Base-by-base conservation (phyloP, 1,140 invertebrate genomes). In the Pseudomyrmex dendroicus region DNA sequence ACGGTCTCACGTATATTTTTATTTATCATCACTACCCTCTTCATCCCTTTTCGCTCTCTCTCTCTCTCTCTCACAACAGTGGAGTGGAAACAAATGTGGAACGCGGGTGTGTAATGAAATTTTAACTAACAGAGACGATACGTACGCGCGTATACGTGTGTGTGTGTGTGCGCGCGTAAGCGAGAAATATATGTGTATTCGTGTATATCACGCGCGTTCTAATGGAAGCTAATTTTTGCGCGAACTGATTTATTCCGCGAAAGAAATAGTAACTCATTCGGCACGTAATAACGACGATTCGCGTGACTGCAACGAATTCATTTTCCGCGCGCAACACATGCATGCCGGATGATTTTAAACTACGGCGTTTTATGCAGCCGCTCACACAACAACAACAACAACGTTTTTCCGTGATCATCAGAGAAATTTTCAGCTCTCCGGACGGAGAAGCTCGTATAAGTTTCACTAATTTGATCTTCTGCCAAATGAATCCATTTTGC, bases 301-400 rank as follows among this genome's bases (percentile, higher is more conserved):
- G 76, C 76, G 76, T 80, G 76, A 80, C 76, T 80, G 54, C 44
- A 35, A 48, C 76, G 56, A 80, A 80, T 80, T 70, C 46, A 80
- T 80, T 80, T 80, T 80, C 66, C 61, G 59, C 76, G 66, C 76
- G 66, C 76, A 35, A 35, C 35, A 35, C 35, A 72, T 80, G 76
- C 66, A 72, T 72, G 59, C 15, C 66, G 44, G n/a, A 80, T 80
- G 66, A 80, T 72, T 80, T 80, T 72, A 80, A 70, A 57, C 10
- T 57, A 54, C 8, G 44, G 10, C n/a, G 54, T 3, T 80, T 80
- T 61, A 35, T 35, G n/a, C n/a, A 35, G 7, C 35, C 35, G 35
- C 35, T 35, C 35, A 7, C 35, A 35, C 35, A 80, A 54, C 44
- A 56, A 20, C 76, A 70, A 17, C 25, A 50, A 78, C 46, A 74